Percentiles rank a stretch among this genome's conserved stretches.
phyloP scores from a whole-genome alignment of 2,113 vertebrate genomes.

The Corythornis cristatus region DNA sequence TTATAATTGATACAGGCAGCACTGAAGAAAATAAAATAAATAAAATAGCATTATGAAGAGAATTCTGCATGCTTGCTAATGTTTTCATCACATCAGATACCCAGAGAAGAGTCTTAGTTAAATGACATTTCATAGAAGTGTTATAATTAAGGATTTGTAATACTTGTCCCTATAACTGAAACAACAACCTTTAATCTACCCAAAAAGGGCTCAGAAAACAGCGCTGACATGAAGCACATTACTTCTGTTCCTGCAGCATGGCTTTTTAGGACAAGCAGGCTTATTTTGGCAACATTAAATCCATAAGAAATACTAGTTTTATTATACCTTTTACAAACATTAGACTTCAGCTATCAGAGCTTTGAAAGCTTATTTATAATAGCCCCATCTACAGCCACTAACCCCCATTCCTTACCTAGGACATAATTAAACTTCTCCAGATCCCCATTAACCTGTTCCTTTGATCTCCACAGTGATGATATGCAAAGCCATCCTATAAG shows the following conservation, averaged over 20 bases:
- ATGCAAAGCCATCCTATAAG: constrained; percentile 86
- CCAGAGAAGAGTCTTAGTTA: not conserved
- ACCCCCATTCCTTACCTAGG: constrained; percentile 78
- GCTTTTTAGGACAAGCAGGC: constrained; percentile 24
- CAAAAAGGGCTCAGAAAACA: constrained; percentile 28
- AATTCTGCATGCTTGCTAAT: not conserved
- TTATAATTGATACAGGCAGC: too few relatives aligned
- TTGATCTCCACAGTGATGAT: constrained; percentile 86
- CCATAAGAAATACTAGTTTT: constrained; percentile 50
- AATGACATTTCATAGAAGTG: not conserved
- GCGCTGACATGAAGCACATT: not conserved
- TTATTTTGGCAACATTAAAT: constrained; percentile 57
- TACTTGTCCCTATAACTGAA: not conserved
- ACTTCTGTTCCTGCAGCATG: not conserved
- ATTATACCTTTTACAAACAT: constrained; percentile 76
- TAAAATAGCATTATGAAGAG: not conserved
- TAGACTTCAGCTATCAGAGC: constrained; percentile 84
- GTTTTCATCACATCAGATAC: not conserved
- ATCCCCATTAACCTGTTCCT: constrained; percentile 86
- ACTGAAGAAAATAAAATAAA: not conserved
- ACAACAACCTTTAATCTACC: constrained; percentile 30
- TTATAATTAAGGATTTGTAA: not conserved
- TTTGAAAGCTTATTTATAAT: constrained; percentile 82
- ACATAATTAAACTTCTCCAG: constrained; percentile 83
- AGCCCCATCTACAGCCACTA: constrained; percentile 77